Conservation (phyloP, 1,140 invertebrate genomes). For the Campoletis sonorensis region DNA sequence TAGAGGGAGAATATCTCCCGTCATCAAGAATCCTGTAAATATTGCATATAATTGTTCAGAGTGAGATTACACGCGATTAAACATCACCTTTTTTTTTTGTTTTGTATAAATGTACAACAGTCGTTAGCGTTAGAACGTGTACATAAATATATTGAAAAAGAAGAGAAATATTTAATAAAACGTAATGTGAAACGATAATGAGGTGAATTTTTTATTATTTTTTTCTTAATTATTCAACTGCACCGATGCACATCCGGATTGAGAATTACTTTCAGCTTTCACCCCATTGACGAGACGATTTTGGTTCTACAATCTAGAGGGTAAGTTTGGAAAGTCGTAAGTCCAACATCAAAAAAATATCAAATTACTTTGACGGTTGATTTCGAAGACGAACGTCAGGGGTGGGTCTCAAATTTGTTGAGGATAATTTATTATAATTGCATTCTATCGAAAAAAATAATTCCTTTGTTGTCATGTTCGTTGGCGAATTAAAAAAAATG, state of each 20-base stretch:
- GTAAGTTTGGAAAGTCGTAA: neutral
- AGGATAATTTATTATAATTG: neutral
- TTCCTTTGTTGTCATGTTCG: no score
- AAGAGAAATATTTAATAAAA: constrained; percentile 39
- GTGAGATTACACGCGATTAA: constrained; percentile 29
- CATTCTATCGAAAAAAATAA: no score
- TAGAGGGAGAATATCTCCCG: neutral
- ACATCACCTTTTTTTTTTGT: neutral
- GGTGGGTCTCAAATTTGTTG: neutral
- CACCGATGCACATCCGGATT: neutral
- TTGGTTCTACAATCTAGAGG: neutral
- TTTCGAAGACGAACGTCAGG: neutral
- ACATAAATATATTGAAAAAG: constrained; percentile 21
- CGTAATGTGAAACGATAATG: constrained; percentile 18
- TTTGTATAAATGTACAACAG: constrained; percentile 74
- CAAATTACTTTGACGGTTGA: neutral
- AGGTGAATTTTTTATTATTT: neutral
- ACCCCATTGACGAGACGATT: neutral
- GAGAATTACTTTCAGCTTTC: neutral
- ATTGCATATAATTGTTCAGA: constrained; percentile 30
- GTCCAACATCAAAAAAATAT: neutral
- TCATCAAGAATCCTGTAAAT: constrained; percentile 25
- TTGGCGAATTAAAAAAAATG: no score
- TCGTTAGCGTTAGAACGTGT: constrained; percentile 39
- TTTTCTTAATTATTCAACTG: neutral